phyloP scores from a whole-genome alignment of 2,888 invertebrate genomes.

The Eupithecia abbreviata region DNA sequence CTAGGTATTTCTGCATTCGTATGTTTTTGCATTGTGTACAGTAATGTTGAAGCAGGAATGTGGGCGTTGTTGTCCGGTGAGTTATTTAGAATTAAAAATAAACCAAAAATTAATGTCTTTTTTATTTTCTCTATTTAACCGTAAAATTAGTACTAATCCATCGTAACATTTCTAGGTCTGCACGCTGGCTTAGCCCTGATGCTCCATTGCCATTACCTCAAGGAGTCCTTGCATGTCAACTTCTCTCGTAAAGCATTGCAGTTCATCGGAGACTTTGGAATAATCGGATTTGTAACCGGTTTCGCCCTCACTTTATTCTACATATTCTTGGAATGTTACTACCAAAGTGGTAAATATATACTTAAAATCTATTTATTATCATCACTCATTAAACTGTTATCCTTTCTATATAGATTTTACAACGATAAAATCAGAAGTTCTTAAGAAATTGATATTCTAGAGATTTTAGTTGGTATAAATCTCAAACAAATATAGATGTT shows the following conservation, averaged over 20 bases:
- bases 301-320: conserved; percentile 76
- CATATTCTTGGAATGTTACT: conserved; percentile 71
- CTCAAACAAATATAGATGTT: not conserved
- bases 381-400: not conserved
- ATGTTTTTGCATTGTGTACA: conserved; percentile 77
- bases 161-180: conserved; percentile 58
- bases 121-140: no score
- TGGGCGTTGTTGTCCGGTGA: conserved; percentile 78
- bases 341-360: conserved; percentile 67
- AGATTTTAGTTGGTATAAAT: not conserved
- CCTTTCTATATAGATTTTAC: not conserved
- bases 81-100: conserved; percentile 30
- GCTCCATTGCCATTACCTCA: conserved; percentile 74
- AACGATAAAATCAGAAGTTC: not conserved
- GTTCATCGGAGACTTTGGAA: conserved; percentile 77
- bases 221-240: conserved; percentile 76
- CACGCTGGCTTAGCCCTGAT: conserved; percentile 69
- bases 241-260: conserved; percentile 77
- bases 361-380: not conserved
- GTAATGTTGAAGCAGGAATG: conserved; percentile 78
- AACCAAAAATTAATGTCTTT: no score
- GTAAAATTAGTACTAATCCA: not conserved
- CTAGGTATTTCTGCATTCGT: conserved; percentile 76
- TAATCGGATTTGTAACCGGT: conserved; percentile 76
- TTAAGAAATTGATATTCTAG: not conserved